Evolutionary conservation across 1,140 invertebrate species (phyloP).

Genomic region (Halyomorpha halys): DNA sequence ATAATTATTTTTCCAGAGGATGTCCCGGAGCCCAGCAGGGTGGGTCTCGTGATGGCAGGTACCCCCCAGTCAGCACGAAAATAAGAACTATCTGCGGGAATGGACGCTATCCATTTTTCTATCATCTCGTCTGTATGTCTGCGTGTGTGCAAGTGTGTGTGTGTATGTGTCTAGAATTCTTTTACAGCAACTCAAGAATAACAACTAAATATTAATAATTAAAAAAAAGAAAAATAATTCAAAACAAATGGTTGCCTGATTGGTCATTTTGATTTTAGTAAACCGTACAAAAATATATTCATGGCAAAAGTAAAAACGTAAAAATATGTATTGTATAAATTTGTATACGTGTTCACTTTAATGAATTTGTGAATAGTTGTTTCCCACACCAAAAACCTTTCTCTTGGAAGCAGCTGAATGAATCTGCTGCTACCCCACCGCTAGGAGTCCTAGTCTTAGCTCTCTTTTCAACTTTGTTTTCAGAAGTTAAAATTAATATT

Average conservation of each 20-base stretch:
- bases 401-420: too few species aligned
- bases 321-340: conserved; percentile 7
- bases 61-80: conserved; percentile 25
- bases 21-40: conserved; percentile 45
- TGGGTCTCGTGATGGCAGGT: conserved; percentile 38
- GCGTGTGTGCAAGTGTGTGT: conserved; percentile 11
- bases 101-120: conserved; percentile 7
- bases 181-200: background rate
- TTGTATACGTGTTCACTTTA: conserved; percentile 15
- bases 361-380: too few species aligned
- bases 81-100: background rate
- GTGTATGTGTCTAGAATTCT: background rate
- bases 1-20: conserved; percentile 37
- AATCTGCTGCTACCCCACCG: too few species aligned
- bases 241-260: background rate
- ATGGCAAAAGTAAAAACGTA: background rate
- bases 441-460: too few species aligned
- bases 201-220: background rate
- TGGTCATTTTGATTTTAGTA: background rate
- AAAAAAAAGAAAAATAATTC: background rate
- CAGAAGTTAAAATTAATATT: too few species aligned
- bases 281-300: background rate
- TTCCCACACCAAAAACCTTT: too few species aligned
- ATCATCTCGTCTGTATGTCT: conserved; percentile 5
- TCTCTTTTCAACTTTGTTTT: too few species aligned